Evolutionary conservation across 2,113 vertebrate species (phyloP).

Genomic region (Nematolebias whitei): DNA sequence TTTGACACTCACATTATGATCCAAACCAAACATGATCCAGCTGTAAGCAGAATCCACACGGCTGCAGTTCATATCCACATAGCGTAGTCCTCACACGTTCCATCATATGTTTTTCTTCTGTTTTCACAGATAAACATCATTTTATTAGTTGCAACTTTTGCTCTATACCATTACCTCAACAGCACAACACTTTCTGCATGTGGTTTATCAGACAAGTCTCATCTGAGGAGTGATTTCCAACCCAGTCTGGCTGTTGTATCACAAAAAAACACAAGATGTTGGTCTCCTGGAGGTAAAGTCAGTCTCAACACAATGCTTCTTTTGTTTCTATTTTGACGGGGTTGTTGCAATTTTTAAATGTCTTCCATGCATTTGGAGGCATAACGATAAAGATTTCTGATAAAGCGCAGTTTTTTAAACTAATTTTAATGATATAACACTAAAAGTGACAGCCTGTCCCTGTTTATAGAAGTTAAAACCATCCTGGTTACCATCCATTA

Average conservation of each 20-base stretch:
- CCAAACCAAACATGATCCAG: neutral
- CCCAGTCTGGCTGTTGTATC: constrained; percentile 9
- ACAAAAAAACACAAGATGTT: neutral
- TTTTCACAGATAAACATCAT: constrained; percentile 4
- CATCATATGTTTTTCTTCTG: neutral
- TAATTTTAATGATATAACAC: too few relatives aligned
- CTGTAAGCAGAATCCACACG: too few relatives aligned
- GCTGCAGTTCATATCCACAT: neutral
- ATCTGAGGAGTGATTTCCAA: constrained; percentile 22
- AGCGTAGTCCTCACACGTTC: neutral
- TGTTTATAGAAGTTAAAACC: neutral
- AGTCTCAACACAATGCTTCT: neutral
- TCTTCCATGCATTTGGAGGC: too few relatives aligned
- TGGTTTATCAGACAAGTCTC: constrained; percentile 46
- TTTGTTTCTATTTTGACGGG: too few relatives aligned
- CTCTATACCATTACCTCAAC: constrained; percentile 20
- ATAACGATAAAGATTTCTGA: too few relatives aligned
- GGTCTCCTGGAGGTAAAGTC: neutral
- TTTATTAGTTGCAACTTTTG: neutral
- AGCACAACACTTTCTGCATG: constrained; percentile 24
- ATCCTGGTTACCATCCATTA: neutral
- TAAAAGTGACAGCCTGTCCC: neutral
- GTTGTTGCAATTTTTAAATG: too few relatives aligned
- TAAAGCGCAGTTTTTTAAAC: too few relatives aligned
- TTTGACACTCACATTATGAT: too few relatives aligned